Base-by-base conservation (phyloP, 2,888 invertebrate species). In the Chromoteleia sp. region DNA sequence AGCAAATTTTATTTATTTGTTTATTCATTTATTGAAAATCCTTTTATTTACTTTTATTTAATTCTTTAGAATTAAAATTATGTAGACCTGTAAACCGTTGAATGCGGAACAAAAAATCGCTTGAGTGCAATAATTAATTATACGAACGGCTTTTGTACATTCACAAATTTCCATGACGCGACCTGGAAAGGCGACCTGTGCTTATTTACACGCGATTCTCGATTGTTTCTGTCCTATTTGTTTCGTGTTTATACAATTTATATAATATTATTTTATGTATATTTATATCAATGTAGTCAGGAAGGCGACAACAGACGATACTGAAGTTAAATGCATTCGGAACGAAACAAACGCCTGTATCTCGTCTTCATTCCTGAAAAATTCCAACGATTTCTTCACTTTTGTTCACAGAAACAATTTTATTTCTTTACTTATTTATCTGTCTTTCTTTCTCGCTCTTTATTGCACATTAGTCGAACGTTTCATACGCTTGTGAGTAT, bases 271-370 rank as follows among this genome's bases (percentile, higher is more conserved):
- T 82, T 83, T 68, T 50, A 83, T 84, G 12, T 67, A 78, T 80
- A 70, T 79, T 81, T 84, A 84, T 85, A 86, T 84, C 83, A 84
- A 81, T 83, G 36, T 67, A 83, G 84, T 87, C 85, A 88, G 87
- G 88, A 90, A 90, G 89, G 90, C 88, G 88, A 90, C 88, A 88
- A 87, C 89, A 88, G 88, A 88, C 82, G 83, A 87, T 90, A 90
- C 87, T 87, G 88, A 90, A 88, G 87, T 76, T 90, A 90, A 90
- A 90, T 89, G 89, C 89, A 89, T 75, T 75, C 54, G 63, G 52
- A 52, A 71, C 56, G 41, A 70, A 70, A 54, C 68, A 25, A 50
- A 70, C 70, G 45, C 41, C 48, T 48, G 19, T 15, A 36, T 17
- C 56, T 54, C 17, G n/a, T 30, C 10, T 74, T 45, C 48, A 15